Evolutionary conservation across 2,888 invertebrate species (phyloP), one percentile per base, ranked within the genome.

Genomic region (Harpalus rubripes): DNA sequence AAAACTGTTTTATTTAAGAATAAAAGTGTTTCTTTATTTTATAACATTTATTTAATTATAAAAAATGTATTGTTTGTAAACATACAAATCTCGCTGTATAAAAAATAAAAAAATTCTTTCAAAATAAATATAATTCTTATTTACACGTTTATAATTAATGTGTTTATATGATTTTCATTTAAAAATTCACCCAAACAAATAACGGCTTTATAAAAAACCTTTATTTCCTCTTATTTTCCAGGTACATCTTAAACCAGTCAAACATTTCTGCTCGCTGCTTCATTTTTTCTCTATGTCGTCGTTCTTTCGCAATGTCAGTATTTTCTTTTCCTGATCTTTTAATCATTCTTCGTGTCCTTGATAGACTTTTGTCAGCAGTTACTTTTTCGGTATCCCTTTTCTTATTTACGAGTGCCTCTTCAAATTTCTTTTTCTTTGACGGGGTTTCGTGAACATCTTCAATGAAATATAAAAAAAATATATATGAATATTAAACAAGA

Each of bases 201-300:
- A 63, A 63, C n/a, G 18, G 63, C 16, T 22, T 26, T 63, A 63
- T 63, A 8, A 22, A 22, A 22, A 22, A 22, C n/a, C 26, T 63
- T 63, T 63, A 16, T 18, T 16, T 18, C 22, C 3, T 22, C 16
- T 26, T 63, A 63, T 63, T 26, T 16, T 16, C 22, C 10, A 63
- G 22, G 22, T 63, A 63, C 10, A 7, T 63, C 22, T n/a, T n/a
- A 22, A 63, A 63, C 22, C 63, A 63, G n/a, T 63, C 12, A 18
- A 63, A 63, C 22, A 63, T 59, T 59, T 63, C 63, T 18, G 18
- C 26, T 22, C 22, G n/a, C 16, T 63, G 63, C 16, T 18, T 12
- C 63, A 63, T 63, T 63, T 18, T 63, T 63, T 63, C 63, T 63
- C 18, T 63, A 22, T 63, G 63, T 16, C 63, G 6, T 10, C 26